These are phyloP conservation scores for Phaethon lepturus DNA, from an alignment of 2,113 vertebrate genomes.

Conservation along the genomic window DNA sequence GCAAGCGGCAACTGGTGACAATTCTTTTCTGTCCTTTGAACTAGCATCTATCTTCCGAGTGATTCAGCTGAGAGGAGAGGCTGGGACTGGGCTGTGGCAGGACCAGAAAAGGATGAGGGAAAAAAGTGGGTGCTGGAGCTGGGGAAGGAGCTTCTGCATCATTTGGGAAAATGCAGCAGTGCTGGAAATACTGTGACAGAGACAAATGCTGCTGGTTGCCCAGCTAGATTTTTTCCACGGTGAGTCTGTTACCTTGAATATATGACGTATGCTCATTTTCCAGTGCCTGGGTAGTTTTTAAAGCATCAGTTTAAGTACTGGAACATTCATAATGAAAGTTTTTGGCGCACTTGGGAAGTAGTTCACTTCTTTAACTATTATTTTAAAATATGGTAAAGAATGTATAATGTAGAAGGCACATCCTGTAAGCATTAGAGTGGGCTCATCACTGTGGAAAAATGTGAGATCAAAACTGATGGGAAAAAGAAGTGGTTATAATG, in stretches of 20 bases:
- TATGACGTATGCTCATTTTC: slow-evolving; percentile 42
- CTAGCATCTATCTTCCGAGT: neutral
- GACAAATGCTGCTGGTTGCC: slow-evolving; percentile 37
- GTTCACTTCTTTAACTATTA: neutral
- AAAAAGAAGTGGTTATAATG: neutral
- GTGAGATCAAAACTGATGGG: neutral
- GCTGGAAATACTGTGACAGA: slow-evolving; percentile 60
- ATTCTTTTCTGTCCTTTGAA: no score
- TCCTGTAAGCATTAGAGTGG: neutral
- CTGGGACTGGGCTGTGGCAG: neutral
- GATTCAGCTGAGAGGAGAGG: neutral
- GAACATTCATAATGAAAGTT: slow-evolving; percentile 11
- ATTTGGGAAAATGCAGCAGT: neutral
- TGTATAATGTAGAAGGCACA: neutral
- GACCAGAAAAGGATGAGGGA: neutral
- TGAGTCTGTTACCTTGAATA: slow-evolving; percentile 55
- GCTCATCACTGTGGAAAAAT: neutral
- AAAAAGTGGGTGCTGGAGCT: neutral
- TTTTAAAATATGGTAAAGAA: neutral
- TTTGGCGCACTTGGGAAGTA: neutral
- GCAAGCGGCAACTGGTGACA: accelerated
- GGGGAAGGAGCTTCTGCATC: slow-evolving; percentile 22
- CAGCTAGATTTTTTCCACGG: slow-evolving; percentile 55
- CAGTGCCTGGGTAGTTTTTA: slow-evolving; percentile 27
- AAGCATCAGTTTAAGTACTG: neutral